These are phyloP conservation scores for Pharmacophagus antenor DNA, from an alignment of 2,888 invertebrate genomes.

Conservation along the genomic window DNA sequence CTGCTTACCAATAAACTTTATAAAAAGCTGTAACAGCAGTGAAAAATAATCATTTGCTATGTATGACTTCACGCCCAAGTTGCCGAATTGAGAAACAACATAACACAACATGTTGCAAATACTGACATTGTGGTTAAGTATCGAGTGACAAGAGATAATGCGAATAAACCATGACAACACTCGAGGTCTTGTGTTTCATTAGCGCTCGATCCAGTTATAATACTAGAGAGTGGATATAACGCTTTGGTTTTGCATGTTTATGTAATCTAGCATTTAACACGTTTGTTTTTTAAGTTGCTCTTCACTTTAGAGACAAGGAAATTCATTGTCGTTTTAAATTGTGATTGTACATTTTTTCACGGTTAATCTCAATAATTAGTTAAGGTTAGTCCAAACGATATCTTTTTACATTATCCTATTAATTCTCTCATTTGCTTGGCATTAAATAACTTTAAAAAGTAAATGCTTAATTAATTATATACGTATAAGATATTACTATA, in stretches of 20 bases:
- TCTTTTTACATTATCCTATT: too few relatives aligned
- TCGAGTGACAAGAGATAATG: conserved; percentile 56
- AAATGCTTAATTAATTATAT: too few relatives aligned
- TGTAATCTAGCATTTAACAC: conserved; percentile 10
- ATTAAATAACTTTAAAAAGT: too few relatives aligned
- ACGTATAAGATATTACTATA: too few relatives aligned
- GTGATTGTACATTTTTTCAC: too few relatives aligned
- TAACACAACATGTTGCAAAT: conserved; percentile 21
- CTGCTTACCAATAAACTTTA: too few relatives aligned
- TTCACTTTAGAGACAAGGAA: conserved; percentile 3
- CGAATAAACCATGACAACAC: conserved; percentile 50
- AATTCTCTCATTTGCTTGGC: too few relatives aligned
- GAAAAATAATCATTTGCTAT: too few relatives aligned
- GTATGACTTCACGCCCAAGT: not conserved
- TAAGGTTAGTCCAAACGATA: too few relatives aligned
- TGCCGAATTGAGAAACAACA: conserved; percentile 20
- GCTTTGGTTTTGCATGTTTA: not conserved
- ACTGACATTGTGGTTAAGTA: conserved; percentile 39
- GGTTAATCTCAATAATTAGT: too few relatives aligned
- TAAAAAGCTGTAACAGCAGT: too few relatives aligned
- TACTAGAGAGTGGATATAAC: conserved; percentile 36
- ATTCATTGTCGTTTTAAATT: not conserved
- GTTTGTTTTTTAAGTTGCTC: not conserved
- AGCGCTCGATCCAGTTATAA: conserved; percentile 40
- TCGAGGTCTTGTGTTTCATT: conserved; percentile 37